Conservation (phyloP, 2,113 vertebrate genomes). For the Zosterops japonicus region DNA sequence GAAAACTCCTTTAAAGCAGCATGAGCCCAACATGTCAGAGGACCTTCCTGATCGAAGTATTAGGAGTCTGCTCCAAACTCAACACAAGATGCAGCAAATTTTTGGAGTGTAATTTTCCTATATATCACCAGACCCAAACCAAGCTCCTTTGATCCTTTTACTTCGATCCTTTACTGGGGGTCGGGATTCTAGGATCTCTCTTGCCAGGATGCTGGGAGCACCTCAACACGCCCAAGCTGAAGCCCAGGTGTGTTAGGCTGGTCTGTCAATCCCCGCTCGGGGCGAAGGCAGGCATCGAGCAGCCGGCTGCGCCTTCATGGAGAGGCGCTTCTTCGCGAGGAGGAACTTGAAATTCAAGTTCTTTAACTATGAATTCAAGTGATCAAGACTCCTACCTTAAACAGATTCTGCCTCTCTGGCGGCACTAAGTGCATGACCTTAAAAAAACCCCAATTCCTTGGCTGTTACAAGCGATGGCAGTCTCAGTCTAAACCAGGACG, state of each 20-base stretch:
- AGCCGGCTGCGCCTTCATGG: accelerated
- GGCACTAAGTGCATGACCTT: accelerated
- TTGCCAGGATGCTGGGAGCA: not conserved
- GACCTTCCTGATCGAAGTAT: not conserved
- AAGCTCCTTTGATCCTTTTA: not conserved
- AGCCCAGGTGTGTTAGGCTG: accelerated
- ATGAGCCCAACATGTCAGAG: not conserved
- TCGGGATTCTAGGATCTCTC: not conserved
- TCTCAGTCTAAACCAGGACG: no score
- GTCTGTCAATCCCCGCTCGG: accelerated
- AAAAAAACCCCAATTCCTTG: accelerated
- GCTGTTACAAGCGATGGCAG: accelerated
- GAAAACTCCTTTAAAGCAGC: not conserved
- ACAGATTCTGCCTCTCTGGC: not conserved
- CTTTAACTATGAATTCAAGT: accelerated
- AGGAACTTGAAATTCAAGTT: accelerated
- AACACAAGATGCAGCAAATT: not conserved
- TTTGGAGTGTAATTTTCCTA: accelerated
- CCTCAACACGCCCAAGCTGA: accelerated
- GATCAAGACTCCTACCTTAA: no score
- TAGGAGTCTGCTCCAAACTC: not conserved
- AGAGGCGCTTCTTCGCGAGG: not conserved
- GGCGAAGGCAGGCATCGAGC: accelerated
- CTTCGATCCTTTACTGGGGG: not conserved
- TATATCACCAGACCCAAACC: not conserved